Base-by-base conservation (phyloP, 2,797 vertebrate genomes). In the Lagothrix lagotricha region DNA sequence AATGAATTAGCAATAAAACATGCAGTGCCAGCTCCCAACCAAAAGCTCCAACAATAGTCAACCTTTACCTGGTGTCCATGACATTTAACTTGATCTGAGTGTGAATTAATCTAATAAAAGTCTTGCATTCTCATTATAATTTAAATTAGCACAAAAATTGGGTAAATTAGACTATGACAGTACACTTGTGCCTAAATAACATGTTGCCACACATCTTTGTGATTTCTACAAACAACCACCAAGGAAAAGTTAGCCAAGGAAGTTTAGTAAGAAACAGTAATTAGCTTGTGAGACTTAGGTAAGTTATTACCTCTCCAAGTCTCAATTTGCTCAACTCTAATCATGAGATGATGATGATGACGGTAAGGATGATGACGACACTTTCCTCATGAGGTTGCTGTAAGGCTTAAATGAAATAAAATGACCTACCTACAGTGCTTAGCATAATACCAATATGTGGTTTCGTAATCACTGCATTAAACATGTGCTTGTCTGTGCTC, bases 31-130 rank as follows among this genome's bases (percentile, higher is more conserved):
- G 30, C 67, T 50, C 26, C 61, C 28, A 79, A 57, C 3, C 24
- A 5, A 87, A 94, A 87, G n/a, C 36, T 82, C 77, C 93, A 83
- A 58, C 8, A n/a, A 86, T 2, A 92, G n/a, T 28, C 54, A 73
- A 61, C 46, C 8, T 48, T 95, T 20, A 26, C 15, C 33, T 61
- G n/a, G 24, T 36, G 52, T 24, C 76, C 64, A 15, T 28, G 80
- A 96, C 67, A 89, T 91, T 33, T 48, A 33, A 90, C 14, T 26
- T 44, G 76, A 73, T 22, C 30, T 26, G 7, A 44, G 15, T 73
- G 26, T 88, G 41, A 82, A 93, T 88, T 77, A 84, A 91, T 44
- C n/a, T 33, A 93, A 86, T 58, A 50, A 61, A 92, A 93, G 7
- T 13, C 20, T 90, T 26, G 4, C 1, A 6, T 5, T 86, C 30